Conservation (phyloP, 2,113 vertebrate species). For the Ceyx cyanopectus region DNA sequence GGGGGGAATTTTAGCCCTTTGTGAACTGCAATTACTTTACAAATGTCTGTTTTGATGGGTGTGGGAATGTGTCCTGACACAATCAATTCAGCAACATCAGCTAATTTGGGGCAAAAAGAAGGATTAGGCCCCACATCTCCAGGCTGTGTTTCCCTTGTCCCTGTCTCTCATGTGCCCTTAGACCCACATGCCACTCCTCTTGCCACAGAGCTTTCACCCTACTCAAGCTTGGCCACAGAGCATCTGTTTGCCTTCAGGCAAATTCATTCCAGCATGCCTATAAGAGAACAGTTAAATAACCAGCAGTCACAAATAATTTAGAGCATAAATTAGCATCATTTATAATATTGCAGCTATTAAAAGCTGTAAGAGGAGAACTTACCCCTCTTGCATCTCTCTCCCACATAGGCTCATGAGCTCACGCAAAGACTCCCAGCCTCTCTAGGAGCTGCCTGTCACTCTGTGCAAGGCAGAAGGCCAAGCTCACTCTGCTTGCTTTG, state of each 20-base stretch:
- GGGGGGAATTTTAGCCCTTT: too few species aligned
- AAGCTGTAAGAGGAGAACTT: background rate
- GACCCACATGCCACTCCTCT: background rate
- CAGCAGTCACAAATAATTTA: background rate
- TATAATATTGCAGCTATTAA: background rate
- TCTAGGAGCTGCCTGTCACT: background rate
- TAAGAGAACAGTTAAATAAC: background rate
- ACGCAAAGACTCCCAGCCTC: background rate
- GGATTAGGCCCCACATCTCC: background rate
- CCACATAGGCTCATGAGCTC: accelerated
- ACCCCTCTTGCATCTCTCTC: accelerated
- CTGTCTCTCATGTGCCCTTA: background rate
- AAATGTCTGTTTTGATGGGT: background rate
- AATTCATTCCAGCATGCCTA: background rate
- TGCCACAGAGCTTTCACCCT: background rate
- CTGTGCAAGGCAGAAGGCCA: background rate
- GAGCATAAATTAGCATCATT: background rate
- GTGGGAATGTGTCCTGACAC: background rate
- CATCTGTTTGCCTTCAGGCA: background rate
- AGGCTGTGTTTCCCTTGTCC: background rate
- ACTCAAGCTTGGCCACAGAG: background rate
- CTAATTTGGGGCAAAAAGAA: background rate
- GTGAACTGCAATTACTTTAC: background rate
- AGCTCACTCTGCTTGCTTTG: background rate
- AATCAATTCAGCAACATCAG: background rate